Evolutionary conservation across 1,140 invertebrate genomes (phyloP).

Genomic region (Drosophila teissieri): DNA sequence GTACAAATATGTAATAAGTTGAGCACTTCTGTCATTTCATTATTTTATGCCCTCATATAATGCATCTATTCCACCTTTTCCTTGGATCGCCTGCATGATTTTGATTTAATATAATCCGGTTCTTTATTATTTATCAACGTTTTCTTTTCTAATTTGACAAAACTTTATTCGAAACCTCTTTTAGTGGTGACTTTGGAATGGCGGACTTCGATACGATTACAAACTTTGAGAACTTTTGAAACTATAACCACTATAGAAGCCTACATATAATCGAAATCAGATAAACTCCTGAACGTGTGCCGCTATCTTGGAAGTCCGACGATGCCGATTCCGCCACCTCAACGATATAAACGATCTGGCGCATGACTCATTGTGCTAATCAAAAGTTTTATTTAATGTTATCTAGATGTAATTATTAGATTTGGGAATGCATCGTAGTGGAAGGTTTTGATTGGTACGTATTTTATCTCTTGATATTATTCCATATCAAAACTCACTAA

Average conservation of each 20-base stretch:
- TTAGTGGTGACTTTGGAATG: constrained; percentile 76
- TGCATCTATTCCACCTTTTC: neutral
- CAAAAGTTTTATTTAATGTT: constrained; percentile 42
- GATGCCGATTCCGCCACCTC: constrained; percentile 41
- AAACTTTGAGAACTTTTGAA: constrained; percentile 58
- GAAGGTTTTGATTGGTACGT: constrained; percentile 77
- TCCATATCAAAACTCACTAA: neutral
- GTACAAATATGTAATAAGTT: neutral
- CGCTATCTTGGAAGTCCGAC: constrained; percentile 51
- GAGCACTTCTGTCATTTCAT: constrained; percentile 28
- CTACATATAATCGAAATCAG: constrained; percentile 53
- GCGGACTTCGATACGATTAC: constrained; percentile 76
- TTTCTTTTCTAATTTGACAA: constrained; percentile 47
- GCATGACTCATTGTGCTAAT: constrained; percentile 44
- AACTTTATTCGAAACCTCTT: constrained; percentile 29
- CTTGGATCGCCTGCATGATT: constrained; percentile 7
- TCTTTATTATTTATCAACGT: constrained; percentile 47
- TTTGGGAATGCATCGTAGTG: constrained; percentile 63
- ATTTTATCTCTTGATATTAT: constrained; percentile 34
- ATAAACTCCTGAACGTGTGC: constrained; percentile 49
- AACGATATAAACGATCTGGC: constrained; percentile 38
- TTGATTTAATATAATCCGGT: neutral
- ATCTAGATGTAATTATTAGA: constrained; percentile 54
- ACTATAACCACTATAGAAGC: constrained; percentile 14
- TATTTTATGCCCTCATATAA: neutral